A percentile compares a stretch with the other conserved stretches of the same genome.
phyloP scores from a whole-genome alignment of 1,140 invertebrate species.

The Xylocopa sonorina region DNA sequence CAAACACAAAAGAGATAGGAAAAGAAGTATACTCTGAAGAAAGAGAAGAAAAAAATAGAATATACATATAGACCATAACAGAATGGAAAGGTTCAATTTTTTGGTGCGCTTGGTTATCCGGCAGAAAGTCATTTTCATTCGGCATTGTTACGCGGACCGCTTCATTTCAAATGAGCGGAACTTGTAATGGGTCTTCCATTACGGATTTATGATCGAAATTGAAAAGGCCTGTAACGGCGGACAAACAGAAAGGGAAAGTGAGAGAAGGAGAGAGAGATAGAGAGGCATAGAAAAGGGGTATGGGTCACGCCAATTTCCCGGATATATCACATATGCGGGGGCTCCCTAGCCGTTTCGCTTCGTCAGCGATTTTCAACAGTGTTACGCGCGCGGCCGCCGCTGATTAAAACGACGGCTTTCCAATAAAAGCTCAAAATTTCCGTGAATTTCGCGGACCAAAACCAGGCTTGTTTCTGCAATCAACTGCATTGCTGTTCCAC shows the following conservation, averaged over 20 bases:
- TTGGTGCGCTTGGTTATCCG: slow-evolving; percentile 26
- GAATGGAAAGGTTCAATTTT: slow-evolving; percentile 49
- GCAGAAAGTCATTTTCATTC: slow-evolving; percentile 45
- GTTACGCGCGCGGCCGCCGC: slow-evolving; percentile 37
- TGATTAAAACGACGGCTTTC: slow-evolving; percentile 66
- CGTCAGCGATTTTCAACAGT: slow-evolving; percentile 65
- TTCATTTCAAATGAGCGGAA: slow-evolving; percentile 55
- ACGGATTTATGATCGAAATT: slow-evolving; percentile 69
- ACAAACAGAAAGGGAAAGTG: too few relatives aligned
- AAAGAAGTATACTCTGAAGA: too few relatives aligned
- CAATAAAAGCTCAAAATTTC: slow-evolving; percentile 63
- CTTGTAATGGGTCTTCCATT: slow-evolving; percentile 64
- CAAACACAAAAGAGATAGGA: too few relatives aligned
- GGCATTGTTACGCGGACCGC: slow-evolving; percentile 57
- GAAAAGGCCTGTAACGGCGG: slow-evolving; percentile 59
- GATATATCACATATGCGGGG: slow-evolving; percentile 62
- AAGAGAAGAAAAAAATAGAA: not conserved
- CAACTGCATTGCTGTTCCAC: slow-evolving; percentile 55
- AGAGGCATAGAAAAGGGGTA: not conserved
- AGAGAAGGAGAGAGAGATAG: not conserved
- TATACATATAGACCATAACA: not conserved
- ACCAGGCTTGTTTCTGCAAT: slow-evolving; percentile 62
- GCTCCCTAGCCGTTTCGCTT: slow-evolving; percentile 52
- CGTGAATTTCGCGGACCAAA: slow-evolving; percentile 57
- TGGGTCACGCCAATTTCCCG: slow-evolving; percentile 58